Conservation (phyloP, 1,140 invertebrate species). For the Steinernema khuongi region DNA sequence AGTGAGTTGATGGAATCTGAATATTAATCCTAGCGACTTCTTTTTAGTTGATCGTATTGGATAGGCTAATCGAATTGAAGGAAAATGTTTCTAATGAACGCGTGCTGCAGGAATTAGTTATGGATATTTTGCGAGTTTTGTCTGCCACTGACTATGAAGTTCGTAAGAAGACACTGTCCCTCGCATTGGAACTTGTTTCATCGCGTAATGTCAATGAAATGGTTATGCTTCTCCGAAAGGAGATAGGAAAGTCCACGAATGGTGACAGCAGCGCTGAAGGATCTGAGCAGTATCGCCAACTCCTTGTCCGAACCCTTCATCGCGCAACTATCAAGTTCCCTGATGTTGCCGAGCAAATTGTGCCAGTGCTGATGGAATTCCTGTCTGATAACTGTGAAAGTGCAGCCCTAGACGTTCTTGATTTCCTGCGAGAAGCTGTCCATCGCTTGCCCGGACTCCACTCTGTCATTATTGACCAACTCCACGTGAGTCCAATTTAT, state of each 20-base stretch:
- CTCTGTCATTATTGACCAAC: constrained; percentile 69
- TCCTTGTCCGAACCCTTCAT: constrained; percentile 88
- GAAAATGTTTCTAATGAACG: constrained; percentile 75
- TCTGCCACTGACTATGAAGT: constrained; percentile 88
- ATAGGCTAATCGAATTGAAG: constrained; percentile 81
- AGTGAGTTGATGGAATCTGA: constrained; percentile 16
- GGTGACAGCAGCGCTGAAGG: constrained; percentile 78
- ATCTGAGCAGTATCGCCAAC: constrained; percentile 87
- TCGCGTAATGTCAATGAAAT: constrained; percentile 85
- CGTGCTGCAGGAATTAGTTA: constrained; percentile 87
- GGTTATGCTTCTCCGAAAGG: constrained; percentile 56
- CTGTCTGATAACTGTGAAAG: constrained; percentile 88
- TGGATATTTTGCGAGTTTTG: constrained; percentile 93
- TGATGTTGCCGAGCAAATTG: constrained; percentile 84
- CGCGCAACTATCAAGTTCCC: constrained; percentile 94
- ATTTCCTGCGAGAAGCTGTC: constrained; percentile 89
- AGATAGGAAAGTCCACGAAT: not conserved
- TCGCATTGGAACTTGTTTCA: constrained; percentile 85
- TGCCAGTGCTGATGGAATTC: constrained; percentile 90
- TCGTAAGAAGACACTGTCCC: constrained; percentile 73
- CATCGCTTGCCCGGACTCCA: constrained; percentile 80
- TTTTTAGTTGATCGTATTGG: constrained; percentile 79
- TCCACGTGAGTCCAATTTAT: constrained; percentile 54
- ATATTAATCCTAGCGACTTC: not conserved
- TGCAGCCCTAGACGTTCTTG: constrained; percentile 84